Percentiles rank a stretch among this genome's conserved stretches.
Conservation (phyloP, 2,888 invertebrate genomes). For the Chromoteleia sp. region DNA sequence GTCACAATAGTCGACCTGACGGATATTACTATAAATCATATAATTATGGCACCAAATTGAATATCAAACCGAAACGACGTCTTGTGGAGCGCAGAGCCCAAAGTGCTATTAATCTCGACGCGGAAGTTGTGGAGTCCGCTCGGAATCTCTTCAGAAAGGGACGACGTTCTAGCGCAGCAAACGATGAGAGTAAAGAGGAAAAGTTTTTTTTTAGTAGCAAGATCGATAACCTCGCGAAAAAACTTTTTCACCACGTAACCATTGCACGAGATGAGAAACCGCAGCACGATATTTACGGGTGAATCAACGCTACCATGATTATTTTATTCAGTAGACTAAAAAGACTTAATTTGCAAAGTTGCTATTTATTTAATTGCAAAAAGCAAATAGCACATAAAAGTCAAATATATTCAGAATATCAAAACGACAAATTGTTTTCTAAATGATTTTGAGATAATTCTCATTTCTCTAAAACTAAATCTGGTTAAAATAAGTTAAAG, state of each 20-base stretch:
- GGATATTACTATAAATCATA: conserved; percentile 26
- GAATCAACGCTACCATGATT: background rate
- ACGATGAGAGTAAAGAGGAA: conserved; percentile 85
- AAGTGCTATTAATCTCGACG: conserved; percentile 82
- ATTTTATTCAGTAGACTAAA: no score
- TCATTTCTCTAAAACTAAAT: no score
- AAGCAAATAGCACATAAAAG: no score
- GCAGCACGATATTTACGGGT: conserved; percentile 74
- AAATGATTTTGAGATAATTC: no score
- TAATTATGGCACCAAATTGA: conserved; percentile 16
- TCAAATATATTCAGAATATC: no score
- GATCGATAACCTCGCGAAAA: conserved; percentile 91
- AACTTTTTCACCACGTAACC: conserved; percentile 87
- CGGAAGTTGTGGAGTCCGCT: conserved; percentile 80
- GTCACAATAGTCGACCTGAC: conserved; percentile 23
- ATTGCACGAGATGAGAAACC: conserved; percentile 80
- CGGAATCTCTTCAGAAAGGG: conserved; percentile 83
- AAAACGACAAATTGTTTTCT: no score
- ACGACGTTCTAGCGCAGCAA: conserved; percentile 88
- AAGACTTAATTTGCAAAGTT: no score
- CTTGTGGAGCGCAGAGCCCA: conserved; percentile 79
- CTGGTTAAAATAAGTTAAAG: no score
- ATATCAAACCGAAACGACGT: conserved; percentile 80
- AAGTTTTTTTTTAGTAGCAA: conserved; percentile 89
- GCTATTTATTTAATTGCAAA: no score